Base-by-base conservation (phyloP, 2,888 invertebrate species). In the Melipona beecheii region DNA sequence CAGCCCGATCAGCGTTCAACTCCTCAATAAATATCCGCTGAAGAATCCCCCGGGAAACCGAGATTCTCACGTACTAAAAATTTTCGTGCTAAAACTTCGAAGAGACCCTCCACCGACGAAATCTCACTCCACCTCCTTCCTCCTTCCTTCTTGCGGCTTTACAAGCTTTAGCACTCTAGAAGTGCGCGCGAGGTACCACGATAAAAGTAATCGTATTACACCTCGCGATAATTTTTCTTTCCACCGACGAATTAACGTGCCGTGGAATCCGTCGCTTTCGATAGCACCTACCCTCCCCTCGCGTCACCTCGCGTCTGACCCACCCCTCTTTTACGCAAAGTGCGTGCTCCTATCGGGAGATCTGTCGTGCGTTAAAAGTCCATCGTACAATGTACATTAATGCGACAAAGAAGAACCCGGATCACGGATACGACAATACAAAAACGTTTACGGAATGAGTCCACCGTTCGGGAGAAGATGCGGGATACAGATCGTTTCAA, bases 171-270 rank as follows among this genome's bases (percentile, higher is more conserved):
- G 1, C 72, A 56, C 66, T 56, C 64, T 72, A 83, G 49, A 74
- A 69, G 52, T 66, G 64, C 50, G 74, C 66, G 62, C 43, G 64
- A 73, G 54, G 43, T 69, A 65, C 64, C 77, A 66, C 31, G 43
- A 68, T 86, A 65, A 65, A 76, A 81, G 56, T 83, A 84, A 89
- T 87, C 86, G 87, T 89, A 89, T 85, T 86, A 89, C 89, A 89
- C 84, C 71, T 81, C 69, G 76, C 31, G 76, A 78, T 79, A 79
- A 43, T 9, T 43, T 43, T 9, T 43, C 43, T 11, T 43, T 1
- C 27, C 27, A 27, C 1, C 27, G 1, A 27, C 27, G 1, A 27
- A 27, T 78, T 64, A 60, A 78, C 50, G 21, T 52, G 54, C 74
- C 50, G 56, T 50, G 60, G 27, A 72, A 62, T 24, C 54, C 74